Percentiles rank a stretch among this genome's conserved stretches.
These are phyloP conservation scores for Leptothorax acervorum DNA, from an alignment of 2,888 invertebrate species.

Conservation along the genomic window DNA sequence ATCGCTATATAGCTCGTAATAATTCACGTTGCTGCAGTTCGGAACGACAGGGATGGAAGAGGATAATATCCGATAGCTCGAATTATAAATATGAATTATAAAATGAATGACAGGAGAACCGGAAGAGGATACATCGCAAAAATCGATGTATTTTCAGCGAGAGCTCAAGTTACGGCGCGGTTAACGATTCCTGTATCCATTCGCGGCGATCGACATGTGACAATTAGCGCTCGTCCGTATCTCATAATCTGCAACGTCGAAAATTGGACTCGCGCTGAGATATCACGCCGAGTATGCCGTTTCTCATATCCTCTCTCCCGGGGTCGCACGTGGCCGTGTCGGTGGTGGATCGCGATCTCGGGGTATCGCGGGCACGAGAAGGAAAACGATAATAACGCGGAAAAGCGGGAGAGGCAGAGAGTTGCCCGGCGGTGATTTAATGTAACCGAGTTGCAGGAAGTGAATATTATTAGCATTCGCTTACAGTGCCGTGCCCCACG, in stretches of 20 bases:
- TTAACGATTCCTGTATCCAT: neutral
- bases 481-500: slow-evolving; percentile 62
- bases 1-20: neutral
- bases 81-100: slow-evolving; percentile 7
- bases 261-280: neutral
- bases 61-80: neutral
- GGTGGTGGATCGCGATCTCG: slow-evolving; percentile 55
- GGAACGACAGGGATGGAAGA: neutral
- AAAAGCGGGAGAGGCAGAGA: slow-evolving; percentile 67
- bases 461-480: slow-evolving; percentile 82
- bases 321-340: slow-evolving; percentile 22
- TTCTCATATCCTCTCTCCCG: slow-evolving; percentile 57
- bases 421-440: slow-evolving; percentile 74
- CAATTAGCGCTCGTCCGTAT: slow-evolving; percentile 8
- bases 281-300: slow-evolving; percentile 3
- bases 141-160: slow-evolving; percentile 23
- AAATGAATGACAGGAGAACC: neutral
- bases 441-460: slow-evolving; percentile 80
- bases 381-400: slow-evolving; percentile 74
- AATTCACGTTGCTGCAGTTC: neutral
- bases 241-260: neutral
- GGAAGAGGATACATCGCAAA: neutral
- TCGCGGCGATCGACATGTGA: neutral
- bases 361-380: slow-evolving; percentile 43
- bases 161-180: neutral